Evolutionary conservation across 2,797 vertebrate species (phyloP), one percentile per base, ranked within the genome.

Genomic region (Pristis pectinata): DNA sequence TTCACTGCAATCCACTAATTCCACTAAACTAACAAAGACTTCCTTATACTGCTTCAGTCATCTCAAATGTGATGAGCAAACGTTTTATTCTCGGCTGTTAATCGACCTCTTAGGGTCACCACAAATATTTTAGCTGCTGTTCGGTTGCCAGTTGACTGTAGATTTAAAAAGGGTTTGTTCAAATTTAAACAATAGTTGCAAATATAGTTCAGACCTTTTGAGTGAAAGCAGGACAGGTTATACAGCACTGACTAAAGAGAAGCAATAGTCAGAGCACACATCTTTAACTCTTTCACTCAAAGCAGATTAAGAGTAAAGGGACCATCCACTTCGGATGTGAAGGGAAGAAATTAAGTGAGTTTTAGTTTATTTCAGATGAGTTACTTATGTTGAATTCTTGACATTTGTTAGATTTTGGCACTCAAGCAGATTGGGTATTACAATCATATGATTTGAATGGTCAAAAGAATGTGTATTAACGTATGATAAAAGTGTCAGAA

Each of bases 1-100:
- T 91, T 91, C n/a, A 24, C 30, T 87, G 53, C 83, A 87, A 87
- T 87, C 30, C 83, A 87, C 59, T 91, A 91, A 91, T 41, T 67
- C 61, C 59, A 67, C 61, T 91, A 41, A 91, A 24, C 61, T 41
- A 19, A 91, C 87, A 91, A 91, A 41, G 59, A 41, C 19, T 37
- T 91, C 13, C 17, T 91, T 37, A 37, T 67, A 41, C 61, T 91
- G 17, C 22, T 0, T 7, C 34, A n/a, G 30, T 89, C 85, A 89
- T 37, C 85, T 41, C 87, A 64, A 91, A 67, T 11, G 9, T 41
- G n/a, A 67, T 24, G n/a, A 64, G 61, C n/a, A 67, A 17, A 41
- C n/a, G 22, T 24, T 74, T 91, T 41, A 41, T 41, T 41, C 10
- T 41, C 10, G 10, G 37, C 64, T 56, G n/a, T 24, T 91, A 91